Base-by-base conservation (phyloP, 2,797 vertebrate species). In the Sebastes aleutianus region DNA sequence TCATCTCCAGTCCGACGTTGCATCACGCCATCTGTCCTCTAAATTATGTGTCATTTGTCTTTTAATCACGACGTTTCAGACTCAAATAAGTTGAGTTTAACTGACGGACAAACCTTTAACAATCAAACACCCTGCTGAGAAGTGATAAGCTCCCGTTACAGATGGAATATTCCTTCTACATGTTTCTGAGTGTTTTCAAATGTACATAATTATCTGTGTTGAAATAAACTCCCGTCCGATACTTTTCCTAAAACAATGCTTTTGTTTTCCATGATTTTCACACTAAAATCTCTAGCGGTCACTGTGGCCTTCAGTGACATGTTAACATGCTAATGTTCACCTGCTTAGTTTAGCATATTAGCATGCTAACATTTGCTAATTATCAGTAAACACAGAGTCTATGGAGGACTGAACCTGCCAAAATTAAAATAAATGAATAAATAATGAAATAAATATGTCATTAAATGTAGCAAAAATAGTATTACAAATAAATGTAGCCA, bases 161-260 rank as follows among this genome's bases (percentile, higher is more conserved):
- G 18, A n/a, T 53, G 50, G 26, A 39, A 36, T 53, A 18, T 27
- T 57, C n/a, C 57, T 54, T 26, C 9, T 31, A 11, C 59, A 10
- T 39, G 32, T 74, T 67, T 62, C 12, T 27, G 56, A 57, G 10
- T 53, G 10, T 53, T 63, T 43, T 36, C 31, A 27, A 26, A 72
- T 85, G 70, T 81, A 70, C 63, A 74, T 24, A 43, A 43, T 43
- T 43, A 36, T 59, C 39, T 89, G 31, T 59, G 34, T 43, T 68
- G 31, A 62, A 87, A 87, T 87, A 89, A 89, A 89, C 20, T 47
- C 24, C 32, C 12, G 13, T 16, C 59, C 36, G 22, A 0, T 6
- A 79, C 29, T 29, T 73, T 79, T 77, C 59, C 47, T 43, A 72
- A 61, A 16, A 69, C 1, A 4, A 4, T 74, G 20, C 4, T 63